Evolutionary conservation across 2,888 invertebrate species (phyloP), one percentile per base, ranked within the genome.

Genomic region (Pherbina coryleti): DNA sequence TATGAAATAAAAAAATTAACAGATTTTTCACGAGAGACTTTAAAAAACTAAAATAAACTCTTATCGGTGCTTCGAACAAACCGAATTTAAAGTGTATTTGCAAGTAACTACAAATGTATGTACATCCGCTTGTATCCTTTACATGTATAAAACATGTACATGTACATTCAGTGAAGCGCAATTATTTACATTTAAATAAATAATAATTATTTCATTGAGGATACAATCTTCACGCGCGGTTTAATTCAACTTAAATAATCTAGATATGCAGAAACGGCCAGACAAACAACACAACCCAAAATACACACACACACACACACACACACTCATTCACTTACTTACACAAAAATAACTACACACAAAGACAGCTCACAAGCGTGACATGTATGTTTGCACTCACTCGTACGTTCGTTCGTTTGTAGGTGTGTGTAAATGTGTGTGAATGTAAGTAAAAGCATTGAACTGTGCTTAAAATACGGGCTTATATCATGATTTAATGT

Each of bases 221-320:
- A 25, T 34, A 71, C 55, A 55, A 71, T 71, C 55, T 71, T 60
- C 51, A 62, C 49, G 73, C 73, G 37, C 44, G 37, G 44, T 19
- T 60, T 28, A 73, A 60, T 62, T 60, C 5, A 71, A 73, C 57
- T 72, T 72, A 22, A 72, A 67, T 37, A 34, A 57, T n/a, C 37
- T 34, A n/a, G 5, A 34, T 17, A 37, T 19, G 34, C 66, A 19
- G 19, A 37, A 34, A 37, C 66, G 37, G n/a, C 66, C n/a, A n/a
- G 3, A 19, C 67, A 37, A 9, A 19, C 11, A 19, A n/a, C 14
- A 69, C 69, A 19, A 22, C 17, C 66, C n/a, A 17, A 66, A 31
- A 67, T 37, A 67, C 67, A 67, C 44, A 67, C 9, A 19, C 11
- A 67, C 67, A 62, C 28, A 11, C 0, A 62, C 14, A 62, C 9